Conservation (phyloP, 2,888 invertebrate species). For the Diloba caeruleocephala region DNA sequence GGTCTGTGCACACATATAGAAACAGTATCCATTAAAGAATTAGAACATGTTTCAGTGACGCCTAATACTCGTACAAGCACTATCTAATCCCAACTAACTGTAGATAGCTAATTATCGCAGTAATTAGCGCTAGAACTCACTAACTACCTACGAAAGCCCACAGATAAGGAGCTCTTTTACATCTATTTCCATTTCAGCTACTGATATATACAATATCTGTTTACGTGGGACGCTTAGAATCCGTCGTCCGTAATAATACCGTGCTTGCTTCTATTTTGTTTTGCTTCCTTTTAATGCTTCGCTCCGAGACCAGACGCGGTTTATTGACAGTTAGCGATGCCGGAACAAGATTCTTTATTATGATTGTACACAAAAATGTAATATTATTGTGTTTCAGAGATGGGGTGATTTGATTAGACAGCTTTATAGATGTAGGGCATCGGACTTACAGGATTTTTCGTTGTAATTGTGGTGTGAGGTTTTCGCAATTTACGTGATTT, state of each 20-base stretch:
- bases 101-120: constrained; percentile 28
- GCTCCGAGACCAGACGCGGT: constrained; percentile 38
- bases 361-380: constrained; percentile 59
- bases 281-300: constrained; percentile 42
- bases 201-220: constrained; percentile 38
- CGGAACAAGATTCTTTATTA: constrained; percentile 59
- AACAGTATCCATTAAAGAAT: neutral
- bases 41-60: neutral
- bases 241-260: constrained; percentile 29
- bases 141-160: constrained; percentile 13
- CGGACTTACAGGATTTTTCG: constrained; percentile 29
- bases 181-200: constrained; percentile 41
- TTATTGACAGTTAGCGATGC: constrained; percentile 54
- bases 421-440: constrained; percentile 34
- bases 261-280: constrained; percentile 41
- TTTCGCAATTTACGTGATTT: constrained; percentile 21
- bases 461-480: constrained; percentile 35
- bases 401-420: constrained; percentile 43
- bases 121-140: constrained; percentile 23
- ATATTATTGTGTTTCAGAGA: constrained; percentile 26
- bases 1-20: no score
- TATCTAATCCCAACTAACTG: constrained; percentile 29
- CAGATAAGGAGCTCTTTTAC: constrained; percentile 44
- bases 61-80: neutral
- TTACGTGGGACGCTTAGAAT: constrained; percentile 24